These are phyloP conservation scores for Agrochola macilenta DNA, from an alignment of 2,888 invertebrate species.

Conservation along the genomic window DNA sequence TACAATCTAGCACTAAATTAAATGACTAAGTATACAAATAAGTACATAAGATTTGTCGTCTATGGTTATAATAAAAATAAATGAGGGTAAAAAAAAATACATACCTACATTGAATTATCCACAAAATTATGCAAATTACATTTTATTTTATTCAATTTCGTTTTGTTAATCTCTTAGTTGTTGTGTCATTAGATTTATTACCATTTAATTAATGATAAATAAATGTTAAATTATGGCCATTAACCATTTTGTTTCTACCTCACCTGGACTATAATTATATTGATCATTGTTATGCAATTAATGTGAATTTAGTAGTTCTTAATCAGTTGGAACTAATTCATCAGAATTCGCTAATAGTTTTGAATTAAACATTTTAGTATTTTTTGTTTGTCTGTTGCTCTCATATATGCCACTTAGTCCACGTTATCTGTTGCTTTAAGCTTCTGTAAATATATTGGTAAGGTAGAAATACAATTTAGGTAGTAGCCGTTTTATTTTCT, in stretches of 20 bases:
- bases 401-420: not conserved
- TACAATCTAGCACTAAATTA: too few species aligned
- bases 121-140: constrained; percentile 1
- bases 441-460: constrained; percentile 7
- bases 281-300: constrained; percentile 34
- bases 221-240: constrained; percentile 35
- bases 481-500: not conserved
- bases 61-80: too few species aligned
- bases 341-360: constrained; percentile 3
- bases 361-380: constrained; percentile 15
- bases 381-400: constrained; percentile 22
- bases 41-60: too few species aligned
- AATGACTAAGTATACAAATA: too few species aligned
- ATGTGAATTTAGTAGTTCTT: constrained; percentile 30
- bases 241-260: constrained; percentile 32
- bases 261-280: constrained; percentile 12
- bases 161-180: constrained; percentile 20
- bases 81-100: too few species aligned
- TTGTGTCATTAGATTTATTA: constrained; percentile 31
- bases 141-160: not conserved
- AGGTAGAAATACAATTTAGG: not conserved
- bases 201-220: constrained; percentile 30
- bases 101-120: too few species aligned
- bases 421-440: not conserved
- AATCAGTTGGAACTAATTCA: constrained; percentile 34